Base-by-base conservation (phyloP, 2,797 vertebrate species). In the Hippopotamyrus pictus region DNA sequence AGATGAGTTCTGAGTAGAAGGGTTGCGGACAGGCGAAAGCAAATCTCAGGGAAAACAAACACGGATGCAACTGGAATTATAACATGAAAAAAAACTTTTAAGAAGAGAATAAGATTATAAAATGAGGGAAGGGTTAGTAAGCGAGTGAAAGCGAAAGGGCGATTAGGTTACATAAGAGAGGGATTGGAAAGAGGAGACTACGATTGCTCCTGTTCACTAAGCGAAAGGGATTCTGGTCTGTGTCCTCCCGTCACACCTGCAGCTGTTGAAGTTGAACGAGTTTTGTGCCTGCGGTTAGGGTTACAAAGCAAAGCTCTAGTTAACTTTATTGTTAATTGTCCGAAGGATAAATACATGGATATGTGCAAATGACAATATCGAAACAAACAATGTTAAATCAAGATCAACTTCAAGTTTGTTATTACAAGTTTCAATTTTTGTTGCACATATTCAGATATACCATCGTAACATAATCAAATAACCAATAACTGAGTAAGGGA, bases 1-100 rank as follows among this genome's bases (percentile, higher is more conserved):
- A 92, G 91, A 94, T 93, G 93, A 90, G 91, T 93, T 94, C 91
- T 92, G 88, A 93, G 93, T 93, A 93, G 94, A 90, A 93, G 90
- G 91, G 92, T 90, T 90, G 92, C 17, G 33, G 37, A 53, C 88
- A 90, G 83, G 90, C 91, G 91, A 92, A 92, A 92, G 29, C 7
- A 87, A 84, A 48, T n/a, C 29, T 44, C 22, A 4, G 33, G 33
- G 19, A 41, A 86, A 86, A 86, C 14, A 53, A 54, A 86, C 50
- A 37, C 2, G 7, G 14, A 48, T 87, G 50, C 22, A 29, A 59
- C 14, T 51, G 25, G 5, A 65, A 65, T 87, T 57, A 87, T 37
- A 48, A 65, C 22, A 33, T n/a, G 14, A 53, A 29, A 25, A 65
- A 9, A 50, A 50, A 50, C 19, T 69, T 69, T 25, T 53, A 73